phyloP scores from a whole-genome alignment of 2,888 invertebrate species.

The Lamellibrachia satsuma region DNA sequence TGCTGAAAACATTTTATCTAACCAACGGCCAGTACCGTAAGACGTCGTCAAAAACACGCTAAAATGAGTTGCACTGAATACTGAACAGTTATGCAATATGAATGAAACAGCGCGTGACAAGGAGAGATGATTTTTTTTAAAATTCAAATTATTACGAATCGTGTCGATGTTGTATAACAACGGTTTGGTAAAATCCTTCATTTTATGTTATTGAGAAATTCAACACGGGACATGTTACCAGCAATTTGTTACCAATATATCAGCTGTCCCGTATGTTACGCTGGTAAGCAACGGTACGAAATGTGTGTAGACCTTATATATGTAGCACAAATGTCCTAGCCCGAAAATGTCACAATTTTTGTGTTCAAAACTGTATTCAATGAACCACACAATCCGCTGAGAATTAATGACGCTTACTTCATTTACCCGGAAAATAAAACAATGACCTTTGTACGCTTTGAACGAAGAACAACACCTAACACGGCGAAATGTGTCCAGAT shows the following conservation, averaged over 20 bases:
- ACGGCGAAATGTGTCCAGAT: not conserved
- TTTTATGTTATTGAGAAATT: not conserved
- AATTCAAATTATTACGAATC: not conserved
- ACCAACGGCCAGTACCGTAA: not conserved
- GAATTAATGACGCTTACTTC: not conserved
- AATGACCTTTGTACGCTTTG: no score
- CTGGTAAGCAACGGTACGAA: not conserved
- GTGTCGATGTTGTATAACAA: not conserved
- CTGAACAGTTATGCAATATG: not conserved
- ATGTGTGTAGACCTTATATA: not conserved
- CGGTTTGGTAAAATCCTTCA: not conserved
- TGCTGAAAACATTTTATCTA: no score
- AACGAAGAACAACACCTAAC: no score
- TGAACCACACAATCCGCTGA: not conserved
- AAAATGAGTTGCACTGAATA: not conserved
- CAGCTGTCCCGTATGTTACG: not conserved
- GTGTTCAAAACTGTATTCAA: not conserved
- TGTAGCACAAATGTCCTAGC: not conserved
- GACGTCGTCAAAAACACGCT: not conserved
- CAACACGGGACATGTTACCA: not conserved
- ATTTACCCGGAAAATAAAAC: not conserved
- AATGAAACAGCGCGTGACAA: not conserved
- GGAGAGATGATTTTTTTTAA: not conserved
- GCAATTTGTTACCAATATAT: not conserved
- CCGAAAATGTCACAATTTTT: not conserved